Evolutionary conservation across 2,797 vertebrate species (phyloP), one percentile per base, ranked within the genome.

Genomic region (Sphenopsis melanotis): DNA sequence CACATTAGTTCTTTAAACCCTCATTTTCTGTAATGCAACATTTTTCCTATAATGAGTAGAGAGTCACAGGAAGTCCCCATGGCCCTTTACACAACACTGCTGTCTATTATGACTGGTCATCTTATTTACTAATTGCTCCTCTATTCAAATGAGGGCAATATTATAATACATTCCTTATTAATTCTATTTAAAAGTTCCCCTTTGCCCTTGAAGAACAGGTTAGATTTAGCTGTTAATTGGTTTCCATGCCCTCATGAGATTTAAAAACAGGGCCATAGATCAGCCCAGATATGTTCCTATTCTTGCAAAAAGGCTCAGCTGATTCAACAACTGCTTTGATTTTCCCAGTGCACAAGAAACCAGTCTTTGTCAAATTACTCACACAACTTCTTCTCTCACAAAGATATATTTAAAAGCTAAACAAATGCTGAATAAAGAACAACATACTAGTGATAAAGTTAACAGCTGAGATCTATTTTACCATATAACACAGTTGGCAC

Each of bases 91-190:
- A 87, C 29, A 19, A 63, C 23, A 15, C 13, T 37, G 19, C 34
- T 78, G 29, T 50, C 49, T 85, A 49, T 68, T 80, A 72, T 15
- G 34, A 64, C 36, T 32, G 36, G 42, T 69, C 9, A 1, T 36
- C n/a, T 96, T 94, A 91, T 88, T 91, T 88, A 90, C 42, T 80
- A 80, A 75, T 80, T 86, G 50, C 36, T 93, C 32, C 24, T 75
- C 46, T 68, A 55, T 81, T 65, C 44, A 90, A 91, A 90, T 37
- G 22, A 83, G 80, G 87, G 26, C 76, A 91, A 26, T 46, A 61
- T 60, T 64, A 9, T 46, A 91, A 87, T 6, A 65, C 19, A 52
- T 78, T 72, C 41, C 46, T 47, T 83, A 68, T 47, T 63, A 2
- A 10, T 55, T 83, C 87, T 65, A 93, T 76, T 86, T 75, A 52